Evolutionary conservation across 2,113 vertebrate species (phyloP).

Genomic region (Epinephelus moara): DNA sequence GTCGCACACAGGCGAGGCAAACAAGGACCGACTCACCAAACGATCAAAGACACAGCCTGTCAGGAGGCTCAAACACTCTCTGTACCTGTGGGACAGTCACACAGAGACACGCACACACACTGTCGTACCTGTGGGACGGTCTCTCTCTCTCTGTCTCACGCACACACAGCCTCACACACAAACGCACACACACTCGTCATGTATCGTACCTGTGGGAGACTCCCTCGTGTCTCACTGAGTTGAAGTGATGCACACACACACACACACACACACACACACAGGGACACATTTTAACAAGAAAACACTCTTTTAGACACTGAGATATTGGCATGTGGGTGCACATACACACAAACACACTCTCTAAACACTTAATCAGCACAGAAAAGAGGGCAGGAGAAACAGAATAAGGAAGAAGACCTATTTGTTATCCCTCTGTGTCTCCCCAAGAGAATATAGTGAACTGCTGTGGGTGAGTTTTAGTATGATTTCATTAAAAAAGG

Average conservation of each 20-base stretch:
- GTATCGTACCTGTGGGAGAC: conserved; percentile 74
- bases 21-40: conserved; percentile 76
- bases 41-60: conserved; percentile 82
- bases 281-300: conserved; percentile 50
- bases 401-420: conserved; percentile 20
- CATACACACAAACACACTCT: conserved; percentile 28
- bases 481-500: not conserved
- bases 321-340: conserved; percentile 3
- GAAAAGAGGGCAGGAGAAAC: conserved; percentile 54
- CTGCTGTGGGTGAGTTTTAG: conserved; percentile 30
- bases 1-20: conserved; percentile 75
- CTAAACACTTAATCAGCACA: conserved; percentile 69
- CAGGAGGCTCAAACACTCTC: conserved; percentile 78
- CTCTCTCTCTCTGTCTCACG: conserved; percentile 51
- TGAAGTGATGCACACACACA: conserved; percentile 27
- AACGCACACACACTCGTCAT: conserved; percentile 39
- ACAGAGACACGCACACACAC: conserved; percentile 52
- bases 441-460: conserved; percentile 38
- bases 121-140: conserved; percentile 69
- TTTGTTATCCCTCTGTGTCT: conserved; percentile 52
- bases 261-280: conserved; percentile 19
- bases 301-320: conserved; percentile 22
- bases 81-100: conserved; percentile 80
- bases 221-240: conserved; percentile 64
- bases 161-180: conserved; percentile 24